phyloP scores from a whole-genome alignment of 2,113 vertebrate species.

The Hippocampus barbouri region DNA sequence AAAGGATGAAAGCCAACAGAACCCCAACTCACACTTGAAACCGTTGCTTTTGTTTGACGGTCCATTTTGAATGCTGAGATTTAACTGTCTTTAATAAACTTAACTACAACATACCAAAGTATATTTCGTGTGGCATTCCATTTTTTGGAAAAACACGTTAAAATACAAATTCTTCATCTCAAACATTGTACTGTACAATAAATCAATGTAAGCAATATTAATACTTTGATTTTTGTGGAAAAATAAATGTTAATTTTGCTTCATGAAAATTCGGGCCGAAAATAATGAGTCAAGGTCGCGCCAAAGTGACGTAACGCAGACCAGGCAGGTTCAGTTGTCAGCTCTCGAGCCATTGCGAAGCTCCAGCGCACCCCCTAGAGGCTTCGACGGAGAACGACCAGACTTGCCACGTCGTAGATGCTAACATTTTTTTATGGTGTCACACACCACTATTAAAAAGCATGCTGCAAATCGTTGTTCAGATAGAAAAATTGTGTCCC shows the following conservation, averaged over 20 bases:
- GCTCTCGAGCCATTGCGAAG: background rate
- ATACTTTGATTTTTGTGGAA: background rate
- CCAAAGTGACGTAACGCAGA: slow-evolving; percentile 25
- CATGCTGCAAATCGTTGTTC: slow-evolving; percentile 5
- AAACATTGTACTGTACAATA: background rate
- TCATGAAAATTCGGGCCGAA: too few species aligned
- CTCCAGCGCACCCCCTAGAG: slow-evolving; percentile 27
- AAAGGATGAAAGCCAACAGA: background rate
- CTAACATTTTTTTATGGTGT: slow-evolving; percentile 9
- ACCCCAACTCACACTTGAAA: background rate
- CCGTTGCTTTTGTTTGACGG: background rate
- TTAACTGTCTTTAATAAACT: background rate
- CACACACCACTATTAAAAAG: background rate
- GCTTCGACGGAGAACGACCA: background rate
- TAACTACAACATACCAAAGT: too few species aligned
- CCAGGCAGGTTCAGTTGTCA: background rate
- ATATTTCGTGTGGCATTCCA: too few species aligned
- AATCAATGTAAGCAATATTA: background rate
- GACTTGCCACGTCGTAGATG: background rate
- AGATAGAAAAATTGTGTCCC: background rate
- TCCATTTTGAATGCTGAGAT: background rate
- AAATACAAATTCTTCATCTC: background rate
- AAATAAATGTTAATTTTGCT: background rate
- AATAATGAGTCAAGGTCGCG: slow-evolving; percentile 22
- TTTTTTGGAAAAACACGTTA: background rate